Evolutionary conservation across 2,888 invertebrate genomes (phyloP), one percentile per base, ranked within the genome.

Genomic region (Capitulum mitella): DNA sequence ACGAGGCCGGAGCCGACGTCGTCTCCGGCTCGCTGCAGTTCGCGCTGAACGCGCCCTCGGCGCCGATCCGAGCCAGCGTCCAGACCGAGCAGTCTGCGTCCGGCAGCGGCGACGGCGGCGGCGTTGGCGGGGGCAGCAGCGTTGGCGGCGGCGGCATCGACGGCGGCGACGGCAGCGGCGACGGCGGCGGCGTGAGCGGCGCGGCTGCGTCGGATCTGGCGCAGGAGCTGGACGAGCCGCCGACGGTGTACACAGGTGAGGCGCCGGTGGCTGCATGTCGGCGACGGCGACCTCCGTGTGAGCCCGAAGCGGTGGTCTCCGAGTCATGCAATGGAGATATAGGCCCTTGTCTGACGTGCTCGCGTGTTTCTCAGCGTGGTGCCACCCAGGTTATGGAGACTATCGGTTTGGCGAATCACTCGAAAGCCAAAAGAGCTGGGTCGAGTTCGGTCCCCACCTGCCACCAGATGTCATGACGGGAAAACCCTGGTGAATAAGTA

Each of bases 1-100:
- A 16, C 6, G 70, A 70, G 70, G 70, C 12, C 37, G 61, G 16
- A 1, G 61, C 29, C 61, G 61, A 14, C 61, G 70, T 70, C 34
- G 70, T 70, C 22, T 37, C 70, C 37, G 70, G 70, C 37, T 70
- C 70, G 37, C 34, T 70, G 70, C 70, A 70, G 70, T 70, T 70
- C 37, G 70, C 70, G 5, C 26, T 70, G 70, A 70, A 70, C 37
- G 22, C 19, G 70, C 70, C 70, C 1, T 19, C 14, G 34, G 34
- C 70, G 22, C 1, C 1, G 37, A 19, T 70, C 34, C 37, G 29
- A 16, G 70, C 70, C 29, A n/a, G 34, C 70, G 70, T 37, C 37
- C 37, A 70, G 70, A 10, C 54, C 26, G 54, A 51, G 51, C 51
- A 22, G 70, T 5, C 37, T 37, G 22, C 70, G 70, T 32, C 34